Conservation (phyloP, 2,888 invertebrate genomes). For the Oxystoma pomonae region DNA sequence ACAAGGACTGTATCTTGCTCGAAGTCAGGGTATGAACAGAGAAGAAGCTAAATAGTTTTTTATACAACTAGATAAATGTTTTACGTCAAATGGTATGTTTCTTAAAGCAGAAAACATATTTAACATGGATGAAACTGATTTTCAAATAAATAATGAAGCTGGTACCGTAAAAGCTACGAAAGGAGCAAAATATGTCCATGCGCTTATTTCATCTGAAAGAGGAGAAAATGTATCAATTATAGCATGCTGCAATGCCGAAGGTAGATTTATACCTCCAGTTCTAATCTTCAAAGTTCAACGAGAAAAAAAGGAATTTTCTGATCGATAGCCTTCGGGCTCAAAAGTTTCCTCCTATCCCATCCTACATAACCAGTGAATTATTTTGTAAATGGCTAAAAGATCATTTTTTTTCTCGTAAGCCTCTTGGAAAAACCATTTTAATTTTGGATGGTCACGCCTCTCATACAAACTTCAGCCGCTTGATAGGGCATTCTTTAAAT, state of each 20-base stretch:
- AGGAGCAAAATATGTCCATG: conserved; percentile 20
- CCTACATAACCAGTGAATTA: conserved; percentile 24
- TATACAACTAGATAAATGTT: conserved; percentile 3
- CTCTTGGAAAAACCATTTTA: conserved; percentile 31
- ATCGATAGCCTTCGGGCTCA: conserved; percentile 27
- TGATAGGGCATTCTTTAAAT: conserved; percentile 33
- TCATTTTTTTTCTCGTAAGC: conserved; percentile 34
- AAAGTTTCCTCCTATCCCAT: conserved; percentile 22
- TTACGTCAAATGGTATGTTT: conserved; percentile 14
- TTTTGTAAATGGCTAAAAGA: conserved; percentile 20
- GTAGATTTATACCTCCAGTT: conserved; percentile 17
- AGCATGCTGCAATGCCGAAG: conserved; percentile 21
- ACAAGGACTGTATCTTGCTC: neutral
- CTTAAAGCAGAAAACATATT: conserved; percentile 18
- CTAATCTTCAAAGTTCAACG: conserved; percentile 18
- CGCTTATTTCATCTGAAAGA: conserved; percentile 17
- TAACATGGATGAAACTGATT: conserved; percentile 23
- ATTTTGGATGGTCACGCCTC: conserved; percentile 36
- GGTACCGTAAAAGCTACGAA: conserved; percentile 20
- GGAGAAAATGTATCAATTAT: conserved; percentile 24
- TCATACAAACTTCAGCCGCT: conserved; percentile 33
- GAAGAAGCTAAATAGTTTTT: conserved; percentile 12
- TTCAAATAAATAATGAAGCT: conserved; percentile 23
- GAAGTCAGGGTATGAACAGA: neutral
- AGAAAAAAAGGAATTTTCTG: conserved; percentile 15